Base-by-base conservation (phyloP, 2,113 vertebrate species). In the Ondatra zibethicus region DNA sequence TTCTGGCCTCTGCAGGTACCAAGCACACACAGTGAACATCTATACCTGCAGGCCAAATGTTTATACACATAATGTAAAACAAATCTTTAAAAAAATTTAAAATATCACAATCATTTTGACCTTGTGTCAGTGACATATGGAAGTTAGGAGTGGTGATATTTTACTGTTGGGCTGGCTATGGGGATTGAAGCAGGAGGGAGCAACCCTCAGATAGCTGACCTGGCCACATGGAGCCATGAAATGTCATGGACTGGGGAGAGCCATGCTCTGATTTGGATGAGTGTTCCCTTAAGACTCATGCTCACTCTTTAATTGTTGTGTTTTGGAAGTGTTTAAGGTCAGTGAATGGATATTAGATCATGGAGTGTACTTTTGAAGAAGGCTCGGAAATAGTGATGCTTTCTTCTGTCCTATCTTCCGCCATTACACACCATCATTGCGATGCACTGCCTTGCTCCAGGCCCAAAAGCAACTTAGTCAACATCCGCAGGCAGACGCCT, bases 341-440 rank as follows among this genome's bases (percentile, higher is more conserved):
- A n/a, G 9, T 2, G 19, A 33, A n/a, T 42, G 16, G 55, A 63
- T 21, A 58, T 52, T n/a, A 86, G 29, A 31, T 29, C 14, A 45
- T 2, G 0, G 7, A 12, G 36, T 75, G 55, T 39, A 25, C 23
- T 47, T 14, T n/a, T 50, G 33, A 65, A 65, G 55, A 61, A 4
- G 9, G 29, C 50, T 14, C 3, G 14, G 58, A 5, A 11, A 39
- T 12, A 58, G 9, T 23, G 4, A 0, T 27, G 4, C 25, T 50
- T 50, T n/a, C 23, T 39, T 47, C 14, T 19, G 21, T 72, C 66
- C 42, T 11, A 25, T 25, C 7, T 50, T 76, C 55, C 31, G 25
- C 33, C 27, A 11, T 33, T 5, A 1, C 33, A 14, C 9, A 25
- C 9, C 75, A 25, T 36, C 36, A 5, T 8, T 8, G 52, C 7